Evolutionary conservation across 2,797 vertebrate genomes (phyloP).

Genomic region (Masticophis lateralis): DNA sequence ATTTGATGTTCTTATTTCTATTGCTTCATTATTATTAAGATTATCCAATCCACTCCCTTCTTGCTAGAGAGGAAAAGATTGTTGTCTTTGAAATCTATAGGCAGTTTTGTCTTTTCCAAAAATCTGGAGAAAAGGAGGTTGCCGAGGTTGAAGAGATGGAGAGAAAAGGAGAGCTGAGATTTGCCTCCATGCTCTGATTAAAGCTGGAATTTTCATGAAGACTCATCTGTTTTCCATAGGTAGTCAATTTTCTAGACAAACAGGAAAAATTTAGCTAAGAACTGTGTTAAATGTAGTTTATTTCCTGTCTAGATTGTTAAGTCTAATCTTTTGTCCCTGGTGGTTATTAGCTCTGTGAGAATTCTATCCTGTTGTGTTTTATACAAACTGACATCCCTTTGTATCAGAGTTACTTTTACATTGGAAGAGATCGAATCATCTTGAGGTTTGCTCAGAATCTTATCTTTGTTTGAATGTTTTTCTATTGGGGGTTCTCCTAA

Average conservation of each 20-base stretch:
- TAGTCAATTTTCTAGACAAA: not conserved
- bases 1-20: too few species aligned
- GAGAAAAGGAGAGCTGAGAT: not conserved
- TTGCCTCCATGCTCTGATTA: not conserved
- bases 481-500: not conserved
- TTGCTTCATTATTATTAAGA: too few species aligned
- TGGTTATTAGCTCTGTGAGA: not conserved
- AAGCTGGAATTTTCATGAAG: not conserved
- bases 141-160: not conserved
- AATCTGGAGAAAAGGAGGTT: not conserved
- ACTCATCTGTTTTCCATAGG: not conserved
- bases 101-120: not conserved
- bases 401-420: not conserved
- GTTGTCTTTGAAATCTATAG: not conserved
- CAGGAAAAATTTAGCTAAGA: not conserved
- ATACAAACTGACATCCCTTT: not conserved
- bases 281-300: not conserved
- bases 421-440: not conserved
- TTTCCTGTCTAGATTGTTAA: not conserved
- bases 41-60: not conserved
- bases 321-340: not conserved
- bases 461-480: not conserved
- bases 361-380: not conserved
- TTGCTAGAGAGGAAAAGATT: not conserved
- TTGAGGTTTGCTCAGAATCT: not conserved